Percentiles rank a stretch among this genome's conserved stretches.
Evolutionary conservation across 2,113 vertebrate genomes (phyloP).

Genomic region (Microcebus ravelobensis): DNA sequence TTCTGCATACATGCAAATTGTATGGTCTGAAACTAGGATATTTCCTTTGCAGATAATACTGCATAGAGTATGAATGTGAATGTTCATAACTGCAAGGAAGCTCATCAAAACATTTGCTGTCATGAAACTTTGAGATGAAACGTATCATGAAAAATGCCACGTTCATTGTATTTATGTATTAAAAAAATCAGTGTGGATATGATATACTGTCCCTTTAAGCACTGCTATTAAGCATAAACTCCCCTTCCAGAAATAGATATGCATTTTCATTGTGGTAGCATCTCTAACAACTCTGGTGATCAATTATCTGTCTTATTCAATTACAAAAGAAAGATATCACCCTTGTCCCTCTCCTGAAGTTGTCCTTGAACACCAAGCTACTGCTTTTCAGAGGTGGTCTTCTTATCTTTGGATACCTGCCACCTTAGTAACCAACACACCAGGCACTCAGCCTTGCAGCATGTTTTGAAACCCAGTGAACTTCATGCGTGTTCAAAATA

Average conservation of each 20-base stretch:
- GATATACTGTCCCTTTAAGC: conserved; percentile 47
- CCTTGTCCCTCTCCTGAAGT: conserved; percentile 49
- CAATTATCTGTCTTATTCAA: conserved; percentile 78
- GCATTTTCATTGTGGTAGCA: conserved; percentile 51
- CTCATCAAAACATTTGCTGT: not conserved
- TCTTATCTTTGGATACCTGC: not conserved
- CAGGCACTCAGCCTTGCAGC: rapidly evolving
- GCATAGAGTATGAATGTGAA: not conserved
- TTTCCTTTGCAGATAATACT: not conserved
- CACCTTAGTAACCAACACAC: not conserved
- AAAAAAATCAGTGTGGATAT: not conserved
- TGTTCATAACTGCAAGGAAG: not conserved
- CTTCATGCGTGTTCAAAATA: conserved; percentile 53
- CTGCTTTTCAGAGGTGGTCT: not conserved
- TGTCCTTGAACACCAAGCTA: conserved; percentile 56
- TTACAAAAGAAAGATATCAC: conserved; percentile 78
- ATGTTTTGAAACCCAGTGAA: conserved; percentile 25
- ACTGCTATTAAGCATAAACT: conserved; percentile 14
- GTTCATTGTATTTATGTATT: not conserved
- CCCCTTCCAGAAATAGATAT: conserved; percentile 40
- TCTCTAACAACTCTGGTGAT: conserved; percentile 73
- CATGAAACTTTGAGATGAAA: not conserved
- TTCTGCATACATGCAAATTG: not conserved
- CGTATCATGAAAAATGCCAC: not conserved
- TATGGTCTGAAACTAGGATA: not conserved